Evolutionary conservation across 1,140 invertebrate species (phyloP).

Genomic region (Trachymyrmex cornetzi): DNA sequence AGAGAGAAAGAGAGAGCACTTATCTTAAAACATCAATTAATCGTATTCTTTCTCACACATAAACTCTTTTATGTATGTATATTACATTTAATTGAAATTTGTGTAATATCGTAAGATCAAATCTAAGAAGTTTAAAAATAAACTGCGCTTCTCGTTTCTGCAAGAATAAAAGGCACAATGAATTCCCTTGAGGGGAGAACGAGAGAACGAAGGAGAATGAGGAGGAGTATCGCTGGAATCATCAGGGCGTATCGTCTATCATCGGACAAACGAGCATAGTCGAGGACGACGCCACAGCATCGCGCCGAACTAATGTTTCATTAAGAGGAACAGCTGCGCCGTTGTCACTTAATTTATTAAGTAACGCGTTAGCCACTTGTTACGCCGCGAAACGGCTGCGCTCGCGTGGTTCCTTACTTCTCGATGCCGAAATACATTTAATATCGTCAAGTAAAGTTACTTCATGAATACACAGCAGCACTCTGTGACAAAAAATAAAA

Average conservation of each 20-base stretch:
- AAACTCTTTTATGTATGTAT: not conserved
- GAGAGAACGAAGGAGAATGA: constrained; percentile 18
- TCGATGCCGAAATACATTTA: constrained; percentile 27
- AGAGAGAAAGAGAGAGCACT: not conserved
- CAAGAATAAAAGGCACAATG: constrained; percentile 43
- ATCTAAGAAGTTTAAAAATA: constrained; percentile 41
- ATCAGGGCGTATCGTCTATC: constrained; percentile 31
- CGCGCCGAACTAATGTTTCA: constrained; percentile 85
- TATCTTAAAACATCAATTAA: not conserved
- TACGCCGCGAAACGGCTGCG: constrained; percentile 56
- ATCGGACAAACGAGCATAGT: constrained; percentile 41
- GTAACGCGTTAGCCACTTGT: constrained; percentile 81
- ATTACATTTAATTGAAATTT: not conserved
- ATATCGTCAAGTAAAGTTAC: not conserved
- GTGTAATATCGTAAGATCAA: not conserved
- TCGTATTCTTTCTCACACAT: not conserved
- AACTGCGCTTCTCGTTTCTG: constrained; percentile 4
- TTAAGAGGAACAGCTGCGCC: constrained; percentile 86
- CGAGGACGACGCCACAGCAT: constrained; percentile 67
- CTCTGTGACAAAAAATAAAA: not conserved
- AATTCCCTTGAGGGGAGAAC: constrained; percentile 16
- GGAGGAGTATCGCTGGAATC: constrained; percentile 31
- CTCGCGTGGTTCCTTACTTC: constrained; percentile 25
- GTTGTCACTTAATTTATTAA: constrained; percentile 86
- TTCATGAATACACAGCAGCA: not conserved